A percentile compares a stretch with the other conserved stretches of the same genome.
Evolutionary conservation across 1,140 invertebrate species (phyloP).

Genomic region (Brachionus rubens): DNA sequence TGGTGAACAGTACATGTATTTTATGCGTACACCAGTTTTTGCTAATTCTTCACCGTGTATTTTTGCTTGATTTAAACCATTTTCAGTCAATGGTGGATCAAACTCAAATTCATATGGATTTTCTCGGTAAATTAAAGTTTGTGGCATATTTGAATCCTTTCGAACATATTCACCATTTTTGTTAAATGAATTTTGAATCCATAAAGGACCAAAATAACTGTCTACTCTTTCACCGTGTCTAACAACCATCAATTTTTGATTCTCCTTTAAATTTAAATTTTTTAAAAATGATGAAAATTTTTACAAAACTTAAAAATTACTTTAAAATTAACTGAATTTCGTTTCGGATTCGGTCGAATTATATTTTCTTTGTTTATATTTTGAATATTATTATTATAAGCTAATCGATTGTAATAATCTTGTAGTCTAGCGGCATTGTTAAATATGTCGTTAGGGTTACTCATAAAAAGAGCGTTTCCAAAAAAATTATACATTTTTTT

Average conservation of each 20-base stretch:
- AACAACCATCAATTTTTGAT: constrained; percentile 40
- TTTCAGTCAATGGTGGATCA: constrained; percentile 46
- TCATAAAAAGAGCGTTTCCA: too few relatives aligned
- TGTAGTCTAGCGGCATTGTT: too few relatives aligned
- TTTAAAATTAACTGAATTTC: neutral
- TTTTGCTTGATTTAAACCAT: constrained; percentile 10
- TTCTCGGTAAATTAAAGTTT: constrained; percentile 10
- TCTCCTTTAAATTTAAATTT: neutral
- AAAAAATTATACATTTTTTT: too few relatives aligned
- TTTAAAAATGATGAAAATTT: too few relatives aligned
- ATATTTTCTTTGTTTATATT: too few relatives aligned
- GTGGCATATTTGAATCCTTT: constrained; percentile 29
- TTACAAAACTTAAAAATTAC: neutral
- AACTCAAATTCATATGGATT: constrained; percentile 21
- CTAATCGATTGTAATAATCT: too few relatives aligned
- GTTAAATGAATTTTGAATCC: constrained; percentile 31
- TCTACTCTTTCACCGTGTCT: constrained; percentile 47
- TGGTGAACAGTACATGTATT: constrained; percentile 31
- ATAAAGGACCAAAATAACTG: constrained; percentile 16
- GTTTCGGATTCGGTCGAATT: neutral
- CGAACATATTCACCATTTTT: constrained; percentile 31
- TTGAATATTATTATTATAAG: too few relatives aligned
- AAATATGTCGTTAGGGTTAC: too few relatives aligned
- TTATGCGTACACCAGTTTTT: neutral
- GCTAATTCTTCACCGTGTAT: constrained; percentile 23